Evolutionary conservation across 2,113 vertebrate genomes (phyloP).

Genomic region (Myrmophylax atrothorax): DNA sequence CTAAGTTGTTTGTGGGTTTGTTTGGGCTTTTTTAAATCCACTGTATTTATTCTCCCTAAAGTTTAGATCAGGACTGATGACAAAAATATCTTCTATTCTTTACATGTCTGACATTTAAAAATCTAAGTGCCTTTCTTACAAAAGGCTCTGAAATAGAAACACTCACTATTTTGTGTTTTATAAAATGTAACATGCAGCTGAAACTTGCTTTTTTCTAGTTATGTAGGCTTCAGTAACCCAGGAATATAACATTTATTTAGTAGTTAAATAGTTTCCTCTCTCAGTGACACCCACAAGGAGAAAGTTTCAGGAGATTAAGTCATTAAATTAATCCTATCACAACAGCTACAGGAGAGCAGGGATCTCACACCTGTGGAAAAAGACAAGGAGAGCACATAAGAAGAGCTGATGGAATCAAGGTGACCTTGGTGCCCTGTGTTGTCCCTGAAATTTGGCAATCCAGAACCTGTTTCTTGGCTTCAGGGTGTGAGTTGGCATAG

Average conservation of each 20-base stretch:
- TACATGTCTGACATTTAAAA: background rate
- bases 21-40: background rate
- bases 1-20: background rate
- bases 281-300: background rate
- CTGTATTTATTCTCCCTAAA: background rate
- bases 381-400: background rate
- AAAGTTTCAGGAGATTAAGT: background rate
- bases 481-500: background rate
- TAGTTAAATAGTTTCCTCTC: background rate
- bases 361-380: background rate
- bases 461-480: background rate
- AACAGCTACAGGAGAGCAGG: accelerated
- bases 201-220: background rate
- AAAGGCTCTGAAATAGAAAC: background rate
- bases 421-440: background rate
- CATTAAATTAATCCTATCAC: background rate
- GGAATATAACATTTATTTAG: background rate
- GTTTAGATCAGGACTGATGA: background rate
- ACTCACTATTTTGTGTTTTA: background rate
- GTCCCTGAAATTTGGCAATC: background rate
- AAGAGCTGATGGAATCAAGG: background rate
- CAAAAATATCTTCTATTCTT: background rate
- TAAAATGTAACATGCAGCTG: background rate
- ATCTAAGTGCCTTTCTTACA: background rate
- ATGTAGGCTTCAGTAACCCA: background rate